Percentiles rank a stretch among this genome's conserved stretches.
Evolutionary conservation across 2,888 invertebrate species (phyloP).

Genomic region (Pammene fasciana): DNA sequence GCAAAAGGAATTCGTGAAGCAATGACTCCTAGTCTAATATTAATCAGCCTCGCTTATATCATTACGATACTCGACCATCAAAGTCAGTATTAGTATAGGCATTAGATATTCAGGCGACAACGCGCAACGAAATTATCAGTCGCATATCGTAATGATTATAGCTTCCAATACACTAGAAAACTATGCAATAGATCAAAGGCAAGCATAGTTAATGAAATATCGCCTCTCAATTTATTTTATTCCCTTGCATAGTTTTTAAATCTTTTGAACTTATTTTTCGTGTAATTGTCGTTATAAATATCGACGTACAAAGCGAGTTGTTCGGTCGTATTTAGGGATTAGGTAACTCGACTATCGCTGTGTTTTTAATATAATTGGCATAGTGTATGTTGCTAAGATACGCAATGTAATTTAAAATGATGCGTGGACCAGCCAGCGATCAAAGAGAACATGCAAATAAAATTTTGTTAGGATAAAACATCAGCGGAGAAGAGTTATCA

Average conservation of each 20-base stretch:
- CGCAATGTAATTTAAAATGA: slow-evolving; percentile 24
- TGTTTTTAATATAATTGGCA: background rate
- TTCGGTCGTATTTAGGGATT: slow-evolving; percentile 18
- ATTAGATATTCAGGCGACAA: background rate
- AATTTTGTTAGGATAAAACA: background rate
- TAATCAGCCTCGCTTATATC: slow-evolving; percentile 40
- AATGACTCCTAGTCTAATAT: slow-evolving; percentile 40
- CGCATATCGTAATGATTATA: slow-evolving; percentile 30
- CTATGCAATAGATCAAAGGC: slow-evolving; percentile 16
- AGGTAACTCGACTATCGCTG: slow-evolving; percentile 23
- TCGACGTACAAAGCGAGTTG: background rate
- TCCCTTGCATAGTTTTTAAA: slow-evolving; percentile 3
- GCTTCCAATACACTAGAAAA: slow-evolving; percentile 32
- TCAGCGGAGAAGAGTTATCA: slow-evolving; percentile 9
- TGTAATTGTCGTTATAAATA: slow-evolving; percentile 4
- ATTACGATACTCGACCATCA: slow-evolving; percentile 20
- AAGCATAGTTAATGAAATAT: background rate
- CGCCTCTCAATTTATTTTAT: background rate
- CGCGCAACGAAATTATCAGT: background rate
- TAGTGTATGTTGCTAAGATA: slow-evolving; percentile 8
- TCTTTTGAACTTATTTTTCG: slow-evolving; percentile 3
- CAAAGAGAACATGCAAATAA: slow-evolving; percentile 2
- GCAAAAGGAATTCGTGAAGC: slow-evolving; percentile 40
- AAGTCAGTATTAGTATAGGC: background rate
- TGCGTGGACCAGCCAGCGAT: slow-evolving; percentile 34